Evolutionary conservation across 2,797 vertebrate species (phyloP).

Genomic region (Cryptoblepharus egeriae): DNA sequence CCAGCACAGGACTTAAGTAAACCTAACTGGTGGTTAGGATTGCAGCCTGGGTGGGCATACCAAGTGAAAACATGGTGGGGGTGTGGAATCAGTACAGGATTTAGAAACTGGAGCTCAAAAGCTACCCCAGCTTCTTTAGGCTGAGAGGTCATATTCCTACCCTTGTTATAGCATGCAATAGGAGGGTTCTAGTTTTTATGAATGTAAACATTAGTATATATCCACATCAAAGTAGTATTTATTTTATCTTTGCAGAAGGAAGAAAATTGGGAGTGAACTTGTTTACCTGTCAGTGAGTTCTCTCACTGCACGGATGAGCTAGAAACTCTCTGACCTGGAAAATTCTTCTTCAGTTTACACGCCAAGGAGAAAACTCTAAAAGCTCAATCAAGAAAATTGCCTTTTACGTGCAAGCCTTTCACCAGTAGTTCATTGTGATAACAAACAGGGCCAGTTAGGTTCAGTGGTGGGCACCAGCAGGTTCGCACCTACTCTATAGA

Average conservation of each 20-base stretch:
- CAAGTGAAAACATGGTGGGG: no score
- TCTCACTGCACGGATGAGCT: not conserved
- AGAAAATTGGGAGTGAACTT: not conserved
- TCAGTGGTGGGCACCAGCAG: no score
- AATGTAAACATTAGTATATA: no score
- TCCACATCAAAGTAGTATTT: not conserved
- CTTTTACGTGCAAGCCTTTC: not conserved
- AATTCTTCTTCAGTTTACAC: not conserved
- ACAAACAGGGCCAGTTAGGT: not conserved
- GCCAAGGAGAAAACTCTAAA: slow-evolving; percentile 2
- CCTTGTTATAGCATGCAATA: not conserved
- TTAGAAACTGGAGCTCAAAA: not conserved
- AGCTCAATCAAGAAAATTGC: slow-evolving; percentile 1
- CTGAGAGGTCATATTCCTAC: not conserved
- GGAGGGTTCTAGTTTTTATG: not conserved
- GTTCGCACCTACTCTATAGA: no score
- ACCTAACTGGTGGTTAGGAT: no score
- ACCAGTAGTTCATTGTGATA: not conserved
- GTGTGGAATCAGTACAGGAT: no score
- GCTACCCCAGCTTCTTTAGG: not conserved
- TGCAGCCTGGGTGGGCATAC: no score
- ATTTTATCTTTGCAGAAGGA: not conserved
- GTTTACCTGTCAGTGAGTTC: slow-evolving; percentile 23
- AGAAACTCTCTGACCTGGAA: slow-evolving; percentile 15
- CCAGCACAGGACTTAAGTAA: no score